Evolutionary conservation across 2,797 vertebrate genomes (phyloP).

Genomic region (Cuniculus paca): DNA sequence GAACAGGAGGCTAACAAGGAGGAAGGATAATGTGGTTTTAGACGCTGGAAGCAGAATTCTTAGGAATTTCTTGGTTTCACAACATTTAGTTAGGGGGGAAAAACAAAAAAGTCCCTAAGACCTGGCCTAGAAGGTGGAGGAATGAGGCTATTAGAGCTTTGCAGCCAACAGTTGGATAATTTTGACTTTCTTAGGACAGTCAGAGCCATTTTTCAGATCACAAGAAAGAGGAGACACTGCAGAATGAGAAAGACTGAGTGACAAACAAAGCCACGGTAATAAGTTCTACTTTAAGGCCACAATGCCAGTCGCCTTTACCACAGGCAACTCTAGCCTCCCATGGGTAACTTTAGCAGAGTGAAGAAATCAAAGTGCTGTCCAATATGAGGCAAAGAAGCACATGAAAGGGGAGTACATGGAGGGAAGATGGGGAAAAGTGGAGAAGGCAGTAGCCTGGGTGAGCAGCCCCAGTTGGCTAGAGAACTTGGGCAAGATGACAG

Average conservation of each 20-base stretch:
- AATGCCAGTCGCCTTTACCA: not conserved
- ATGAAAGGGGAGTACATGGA: not conserved
- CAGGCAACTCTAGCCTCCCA: not conserved
- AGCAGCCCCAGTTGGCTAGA: not conserved
- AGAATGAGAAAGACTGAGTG: not conserved
- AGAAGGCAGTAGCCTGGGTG: not conserved
- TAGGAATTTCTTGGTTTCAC: slow-evolving; percentile 58
- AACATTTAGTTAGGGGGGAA: not conserved
- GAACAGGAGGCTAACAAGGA: not conserved
- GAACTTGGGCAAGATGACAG: not conserved
- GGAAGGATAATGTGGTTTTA: slow-evolving; percentile 43
- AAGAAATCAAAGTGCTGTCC: not conserved
- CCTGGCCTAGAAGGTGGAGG: not conserved
- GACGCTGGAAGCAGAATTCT: slow-evolving; percentile 31
- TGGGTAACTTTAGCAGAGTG: not conserved
- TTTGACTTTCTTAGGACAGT: slow-evolving; percentile 30
- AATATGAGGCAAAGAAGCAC: not conserved
- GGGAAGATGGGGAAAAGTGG: fast-evolving
- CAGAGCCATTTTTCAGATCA: not conserved
- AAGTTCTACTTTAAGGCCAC: not conserved
- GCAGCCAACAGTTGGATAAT: not conserved
- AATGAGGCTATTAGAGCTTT: not conserved
- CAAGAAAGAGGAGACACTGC: not conserved
- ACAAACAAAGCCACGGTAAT: not conserved
- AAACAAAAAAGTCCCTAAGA: not conserved